Conservation (phyloP, 92 coral and sea anemone genomes). For the Porites rus region DNA sequence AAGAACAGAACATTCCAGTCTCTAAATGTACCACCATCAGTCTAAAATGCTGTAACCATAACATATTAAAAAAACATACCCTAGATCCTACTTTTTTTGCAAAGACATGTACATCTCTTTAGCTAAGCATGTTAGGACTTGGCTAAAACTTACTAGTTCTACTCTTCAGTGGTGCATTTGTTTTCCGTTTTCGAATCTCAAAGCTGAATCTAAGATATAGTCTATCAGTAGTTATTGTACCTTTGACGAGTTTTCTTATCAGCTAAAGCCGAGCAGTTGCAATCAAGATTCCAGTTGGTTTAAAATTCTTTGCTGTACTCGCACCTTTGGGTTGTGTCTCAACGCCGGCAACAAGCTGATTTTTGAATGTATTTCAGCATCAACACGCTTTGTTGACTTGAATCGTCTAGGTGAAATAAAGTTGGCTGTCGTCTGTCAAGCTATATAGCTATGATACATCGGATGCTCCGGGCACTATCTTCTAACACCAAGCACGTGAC, state of each 20-base stretch:
- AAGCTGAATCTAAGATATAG: background rate
- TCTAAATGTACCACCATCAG: too few species aligned
- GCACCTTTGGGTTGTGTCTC: too few species aligned
- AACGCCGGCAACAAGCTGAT: too few species aligned
- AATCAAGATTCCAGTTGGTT: conserved; percentile 7
- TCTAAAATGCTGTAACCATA: too few species aligned
- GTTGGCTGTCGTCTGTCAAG: background rate
- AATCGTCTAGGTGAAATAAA: background rate
- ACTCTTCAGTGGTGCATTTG: too few species aligned
- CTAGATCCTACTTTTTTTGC: too few species aligned
- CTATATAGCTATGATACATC: background rate
- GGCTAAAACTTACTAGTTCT: too few species aligned
- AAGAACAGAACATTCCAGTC: background rate
- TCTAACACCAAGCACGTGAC: conserved; percentile 1
- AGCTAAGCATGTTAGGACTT: too few species aligned
- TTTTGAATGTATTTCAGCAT: too few species aligned
- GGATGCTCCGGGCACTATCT: background rate
- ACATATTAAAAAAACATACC: too few species aligned
- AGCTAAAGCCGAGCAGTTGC: background rate
- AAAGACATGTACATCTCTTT: too few species aligned
- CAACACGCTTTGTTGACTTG: background rate
- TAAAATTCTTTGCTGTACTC: background rate
- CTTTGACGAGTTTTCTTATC: background rate
- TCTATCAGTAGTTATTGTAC: background rate
- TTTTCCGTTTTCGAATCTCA: too few species aligned